Evolutionary conservation across 2,888 invertebrate species (phyloP).

Genomic region (Orchesella flavescens): DNA sequence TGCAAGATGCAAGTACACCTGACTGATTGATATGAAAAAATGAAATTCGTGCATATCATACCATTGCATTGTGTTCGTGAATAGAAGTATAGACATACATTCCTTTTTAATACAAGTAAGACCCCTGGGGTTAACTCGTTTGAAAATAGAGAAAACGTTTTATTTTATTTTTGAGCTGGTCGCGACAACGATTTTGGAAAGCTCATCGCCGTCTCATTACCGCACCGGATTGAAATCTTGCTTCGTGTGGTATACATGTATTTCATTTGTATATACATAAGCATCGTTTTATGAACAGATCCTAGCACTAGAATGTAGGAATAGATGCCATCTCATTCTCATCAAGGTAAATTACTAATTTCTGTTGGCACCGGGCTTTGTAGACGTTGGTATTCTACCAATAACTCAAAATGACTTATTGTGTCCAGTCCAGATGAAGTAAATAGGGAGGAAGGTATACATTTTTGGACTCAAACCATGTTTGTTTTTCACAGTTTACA

Average conservation of each 20-base stretch:
- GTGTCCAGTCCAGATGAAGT: no score
- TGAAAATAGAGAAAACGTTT: conserved; percentile 20
- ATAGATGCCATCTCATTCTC: conserved; percentile 1
- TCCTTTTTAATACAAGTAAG: neutral
- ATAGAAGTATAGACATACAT: neutral
- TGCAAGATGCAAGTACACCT: neutral
- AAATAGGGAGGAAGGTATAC: no score
- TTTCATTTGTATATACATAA: neutral
- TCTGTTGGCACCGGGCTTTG: neutral
- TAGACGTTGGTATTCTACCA: no score
- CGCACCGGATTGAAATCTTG: conserved; percentile 16
- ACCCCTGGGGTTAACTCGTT: conserved; percentile 37
- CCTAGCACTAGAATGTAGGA: neutral
- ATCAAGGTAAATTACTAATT: conserved; percentile 13
- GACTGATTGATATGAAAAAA: neutral
- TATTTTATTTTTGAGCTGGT: neutral
- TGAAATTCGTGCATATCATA: conserved; percentile 15
- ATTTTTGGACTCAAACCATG: no score
- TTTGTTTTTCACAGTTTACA: no score
- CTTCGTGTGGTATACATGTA: neutral
- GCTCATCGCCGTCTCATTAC: conserved; percentile 27
- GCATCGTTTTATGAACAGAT: neutral
- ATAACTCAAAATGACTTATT: no score
- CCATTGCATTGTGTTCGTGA: neutral
- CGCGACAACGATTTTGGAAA: conserved; percentile 21